These are phyloP conservation scores for Cremastinae sp. DNA, from an alignment of 2,888 invertebrate species.

Conservation along the genomic window DNA sequence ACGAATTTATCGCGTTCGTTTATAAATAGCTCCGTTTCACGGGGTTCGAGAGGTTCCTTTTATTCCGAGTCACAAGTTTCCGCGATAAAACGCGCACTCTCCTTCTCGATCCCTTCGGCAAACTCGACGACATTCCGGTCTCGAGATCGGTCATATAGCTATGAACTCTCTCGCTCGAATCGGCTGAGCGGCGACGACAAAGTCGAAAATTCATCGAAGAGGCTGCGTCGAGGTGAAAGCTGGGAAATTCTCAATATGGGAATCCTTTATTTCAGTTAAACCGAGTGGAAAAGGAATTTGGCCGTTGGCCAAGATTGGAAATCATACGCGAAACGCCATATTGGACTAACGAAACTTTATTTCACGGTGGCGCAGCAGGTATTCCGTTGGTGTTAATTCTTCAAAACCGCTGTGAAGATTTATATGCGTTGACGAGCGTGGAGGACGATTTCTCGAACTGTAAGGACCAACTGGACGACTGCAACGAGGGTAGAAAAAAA, in stretches of 20 bases:
- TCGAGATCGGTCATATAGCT: neutral
- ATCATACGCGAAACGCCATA: conserved; percentile 70
- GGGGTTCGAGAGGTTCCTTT: conserved; percentile 30
- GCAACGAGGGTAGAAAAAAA: conserved; percentile 34
- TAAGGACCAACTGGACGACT: conserved; percentile 37
- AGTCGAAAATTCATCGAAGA: conserved; percentile 38
- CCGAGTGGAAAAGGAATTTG: conserved; percentile 70
- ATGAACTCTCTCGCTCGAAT: conserved; percentile 17
- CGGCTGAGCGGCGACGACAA: conserved; percentile 8
- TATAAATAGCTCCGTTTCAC: conserved; percentile 19
- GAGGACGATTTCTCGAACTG: conserved; percentile 30
- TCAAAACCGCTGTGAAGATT: conserved; percentile 48
- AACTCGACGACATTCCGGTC: conserved; percentile 19
- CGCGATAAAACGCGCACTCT: conserved; percentile 31
- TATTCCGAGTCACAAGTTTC: conserved; percentile 40
- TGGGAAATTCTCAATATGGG: conserved; percentile 71
- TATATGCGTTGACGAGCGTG: conserved; percentile 22
- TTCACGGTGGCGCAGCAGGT: conserved; percentile 57
- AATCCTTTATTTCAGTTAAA: conserved; percentile 75
- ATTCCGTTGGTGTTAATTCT: conserved; percentile 54
- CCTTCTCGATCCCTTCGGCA: conserved; percentile 1
- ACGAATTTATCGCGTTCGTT: conserved; percentile 44
- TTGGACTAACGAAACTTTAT: conserved; percentile 74
- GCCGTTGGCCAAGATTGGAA: conserved; percentile 70
- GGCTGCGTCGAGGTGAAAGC: conserved; percentile 44